phyloP scores from a whole-genome alignment of 2,888 invertebrate species.

The Panzeria rudis region DNA sequence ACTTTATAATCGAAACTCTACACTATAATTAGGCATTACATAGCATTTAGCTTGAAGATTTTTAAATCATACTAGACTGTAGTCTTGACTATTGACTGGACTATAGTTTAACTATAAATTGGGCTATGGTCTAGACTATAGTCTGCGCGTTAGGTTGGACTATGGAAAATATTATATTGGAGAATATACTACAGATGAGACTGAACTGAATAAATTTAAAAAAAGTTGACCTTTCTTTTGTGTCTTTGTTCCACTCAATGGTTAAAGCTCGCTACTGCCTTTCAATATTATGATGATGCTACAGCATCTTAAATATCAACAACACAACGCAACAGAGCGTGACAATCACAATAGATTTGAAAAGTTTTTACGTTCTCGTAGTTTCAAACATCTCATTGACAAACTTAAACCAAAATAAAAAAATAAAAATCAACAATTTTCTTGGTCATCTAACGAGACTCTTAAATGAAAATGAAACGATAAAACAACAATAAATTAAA shows the following conservation, averaged over 20 bases:
- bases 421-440: constrained; percentile 22
- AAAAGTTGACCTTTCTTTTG: neutral
- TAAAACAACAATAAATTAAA: constrained; percentile 26
- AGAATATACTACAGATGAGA: too few species aligned
- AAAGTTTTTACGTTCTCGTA: constrained; percentile 16
- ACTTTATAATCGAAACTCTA: too few species aligned
- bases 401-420: neutral
- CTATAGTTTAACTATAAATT: too few species aligned
- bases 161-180: too few species aligned
- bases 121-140: too few species aligned
- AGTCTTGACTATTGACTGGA: too few species aligned
- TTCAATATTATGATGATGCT: constrained; percentile 6
- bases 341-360: constrained; percentile 28
- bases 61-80: too few species aligned
- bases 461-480: neutral
- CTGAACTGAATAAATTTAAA: too few species aligned
- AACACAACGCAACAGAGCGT: constrained; percentile 27
- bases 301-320: constrained; percentile 19
- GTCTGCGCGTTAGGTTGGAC: too few species aligned
- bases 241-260: neutral
- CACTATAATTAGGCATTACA: too few species aligned
- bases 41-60: too few species aligned
- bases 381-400: constrained; percentile 45
- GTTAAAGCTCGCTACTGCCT: neutral
- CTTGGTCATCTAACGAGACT: constrained; percentile 22